Evolutionary conservation across 2,888 invertebrate species (phyloP), one percentile per base, ranked within the genome.

Genomic region (Xylophagus ater): DNA sequence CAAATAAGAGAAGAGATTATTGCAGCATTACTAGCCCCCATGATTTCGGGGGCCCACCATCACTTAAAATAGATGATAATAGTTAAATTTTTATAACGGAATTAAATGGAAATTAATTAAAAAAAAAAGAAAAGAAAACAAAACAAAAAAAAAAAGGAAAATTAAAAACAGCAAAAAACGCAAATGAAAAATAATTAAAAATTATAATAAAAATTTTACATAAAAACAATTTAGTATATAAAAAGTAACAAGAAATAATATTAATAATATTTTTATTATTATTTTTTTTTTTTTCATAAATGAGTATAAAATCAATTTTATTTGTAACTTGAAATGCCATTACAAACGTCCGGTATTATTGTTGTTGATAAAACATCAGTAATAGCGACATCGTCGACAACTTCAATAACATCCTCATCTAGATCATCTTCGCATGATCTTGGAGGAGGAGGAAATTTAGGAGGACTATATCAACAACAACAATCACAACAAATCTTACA

Each of bases 31-130:
- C n/a, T n/a, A 56, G 62, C 61, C 64, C 64, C 62, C 62, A 63
- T 58, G 55, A 56, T 51, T 59, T 62, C 59, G 64, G 63, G 62
- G 64, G 64, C 57, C 59, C 61, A 48, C 60, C 55, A 50, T 50
- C 49, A 47, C 49, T 42, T 33, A 38, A 47, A 47, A 42, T 44
- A 42, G 40, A 37, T 28, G 36, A 37, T 23, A 42, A 34, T 19
- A 37, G 41, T 23, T 41, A 37, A 41, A 34, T 30, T 19, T 8
- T 17, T 42, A 39, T 36, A 37, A 37, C 33, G 28, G 39, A 34
- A 44, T 41, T 28, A 35, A 35, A 39, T 44, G 35, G 32, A 30
- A 31, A 31, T 32, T 38, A 47, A 29, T 42, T 34, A 39, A 40
- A 42, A 37, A 19, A 37, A 41, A 31, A 39, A 23, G 15, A 37